phyloP scores from a whole-genome alignment of 53 echinoderm and acorn worm species.

The Henricia sp. region DNA sequence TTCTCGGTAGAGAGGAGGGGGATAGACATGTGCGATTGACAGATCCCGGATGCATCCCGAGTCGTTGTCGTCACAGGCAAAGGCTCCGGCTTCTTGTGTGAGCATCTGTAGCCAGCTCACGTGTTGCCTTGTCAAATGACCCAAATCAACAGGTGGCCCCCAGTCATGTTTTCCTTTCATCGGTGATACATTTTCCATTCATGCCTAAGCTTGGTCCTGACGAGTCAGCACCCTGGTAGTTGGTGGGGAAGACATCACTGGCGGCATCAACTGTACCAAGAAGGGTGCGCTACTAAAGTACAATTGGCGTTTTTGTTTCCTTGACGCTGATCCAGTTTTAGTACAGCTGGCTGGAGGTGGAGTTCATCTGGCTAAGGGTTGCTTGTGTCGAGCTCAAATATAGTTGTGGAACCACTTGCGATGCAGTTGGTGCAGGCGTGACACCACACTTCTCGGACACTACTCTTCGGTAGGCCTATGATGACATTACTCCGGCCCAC shows the following conservation, averaged over 20 bases:
- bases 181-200: background rate
- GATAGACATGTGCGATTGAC: slow-evolving; percentile 51
- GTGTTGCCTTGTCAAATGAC: slow-evolving; percentile 5
- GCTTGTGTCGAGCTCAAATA: background rate
- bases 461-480: slow-evolving; percentile 10
- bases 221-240: background rate
- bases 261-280: background rate
- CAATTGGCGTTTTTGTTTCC: background rate
- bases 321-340: background rate
- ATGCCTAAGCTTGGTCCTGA: background rate
- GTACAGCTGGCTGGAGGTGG: background rate
- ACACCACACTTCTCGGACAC: background rate
- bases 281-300: background rate
- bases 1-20: slow-evolving; percentile 61
- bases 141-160: slow-evolving; percentile 11
- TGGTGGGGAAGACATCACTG: background rate
- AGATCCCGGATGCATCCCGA: background rate
- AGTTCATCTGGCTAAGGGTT: background rate
- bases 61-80: slow-evolving; percentile 26
- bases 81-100: background rate
- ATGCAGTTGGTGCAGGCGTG: background rate
- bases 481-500: background rate
- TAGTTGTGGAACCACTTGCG: background rate
- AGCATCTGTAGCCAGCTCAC: background rate
- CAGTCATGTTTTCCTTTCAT: background rate